These are phyloP conservation scores for Idris sp. DNA, from an alignment of 1,140 invertebrate genomes.

Conservation along the genomic window DNA sequence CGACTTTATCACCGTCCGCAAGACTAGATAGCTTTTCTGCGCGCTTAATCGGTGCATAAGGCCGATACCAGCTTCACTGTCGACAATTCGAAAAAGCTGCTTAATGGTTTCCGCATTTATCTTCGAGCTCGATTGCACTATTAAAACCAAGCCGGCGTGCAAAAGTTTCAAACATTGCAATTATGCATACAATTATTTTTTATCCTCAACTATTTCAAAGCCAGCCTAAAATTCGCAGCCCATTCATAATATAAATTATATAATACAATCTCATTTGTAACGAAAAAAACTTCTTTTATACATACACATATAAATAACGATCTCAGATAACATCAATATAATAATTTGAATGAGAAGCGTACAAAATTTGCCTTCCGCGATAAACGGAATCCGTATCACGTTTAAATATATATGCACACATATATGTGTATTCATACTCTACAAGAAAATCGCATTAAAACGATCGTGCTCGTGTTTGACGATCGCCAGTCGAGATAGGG, in stretches of 20 bases:
- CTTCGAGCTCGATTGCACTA: slow-evolving; percentile 45
- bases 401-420: slow-evolving; percentile 48
- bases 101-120: slow-evolving; percentile 61
- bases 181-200: too few relatives aligned
- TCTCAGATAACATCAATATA: slow-evolving; percentile 44
- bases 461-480: slow-evolving; percentile 65
- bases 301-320: slow-evolving; percentile 51
- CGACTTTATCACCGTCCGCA: slow-evolving; percentile 57
- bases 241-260: slow-evolving; percentile 42
- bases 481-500: slow-evolving; percentile 62
- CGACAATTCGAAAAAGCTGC: slow-evolving; percentile 43
- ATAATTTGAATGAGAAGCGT: slow-evolving; percentile 45
- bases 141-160: too few relatives aligned
- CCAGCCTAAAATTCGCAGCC: neutral
- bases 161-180: too few relatives aligned
- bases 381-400: slow-evolving; percentile 35
- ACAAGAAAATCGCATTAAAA: slow-evolving; percentile 71
- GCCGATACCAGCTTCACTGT: slow-evolving; percentile 40
- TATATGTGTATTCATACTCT: slow-evolving; percentile 48
- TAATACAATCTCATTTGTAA: slow-evolving; percentile 41
- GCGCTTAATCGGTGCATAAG: slow-evolving; percentile 48
- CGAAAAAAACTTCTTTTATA: slow-evolving; percentile 28
- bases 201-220: slow-evolving; percentile 25
- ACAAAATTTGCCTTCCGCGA: slow-evolving; percentile 36
- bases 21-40: slow-evolving; percentile 52